These are phyloP conservation scores for Endotricha flammealis DNA, from an alignment of 2,888 invertebrate genomes.

Conservation along the genomic window DNA sequence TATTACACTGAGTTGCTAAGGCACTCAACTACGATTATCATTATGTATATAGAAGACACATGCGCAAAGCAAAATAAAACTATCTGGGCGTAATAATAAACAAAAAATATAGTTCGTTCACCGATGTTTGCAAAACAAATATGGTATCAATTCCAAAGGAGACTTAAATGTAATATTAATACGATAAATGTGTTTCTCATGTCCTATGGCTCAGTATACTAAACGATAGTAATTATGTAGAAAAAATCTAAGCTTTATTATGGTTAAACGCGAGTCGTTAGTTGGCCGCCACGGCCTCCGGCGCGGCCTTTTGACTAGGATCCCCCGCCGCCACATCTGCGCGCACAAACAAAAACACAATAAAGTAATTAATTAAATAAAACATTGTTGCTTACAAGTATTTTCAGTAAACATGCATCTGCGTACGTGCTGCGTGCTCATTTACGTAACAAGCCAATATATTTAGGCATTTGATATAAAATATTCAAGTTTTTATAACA, in stretches of 20 bases:
- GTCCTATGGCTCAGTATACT: slow-evolving; percentile 61
- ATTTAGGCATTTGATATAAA: no score
- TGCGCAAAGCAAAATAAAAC: slow-evolving; percentile 49
- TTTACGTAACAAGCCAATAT: no score
- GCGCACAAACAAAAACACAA: slow-evolving; percentile 23
- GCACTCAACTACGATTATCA: slow-evolving; percentile 70
- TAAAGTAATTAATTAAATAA: slow-evolving; percentile 1
- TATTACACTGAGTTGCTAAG: slow-evolving; percentile 74
- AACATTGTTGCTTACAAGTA: neutral
- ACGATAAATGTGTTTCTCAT: slow-evolving; percentile 69
- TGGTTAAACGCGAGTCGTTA: slow-evolving; percentile 35
- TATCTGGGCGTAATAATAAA: slow-evolving; percentile 35
- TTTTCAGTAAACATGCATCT: no score
- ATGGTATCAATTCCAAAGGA: slow-evolving; percentile 67
- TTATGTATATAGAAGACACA: slow-evolving; percentile 55
- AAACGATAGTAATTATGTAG: slow-evolving; percentile 41
- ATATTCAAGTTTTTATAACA: no score
- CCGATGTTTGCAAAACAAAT: slow-evolving; percentile 62
- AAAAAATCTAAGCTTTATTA: slow-evolving; percentile 45
- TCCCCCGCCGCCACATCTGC: slow-evolving; percentile 46
- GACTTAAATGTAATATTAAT: slow-evolving; percentile 67
- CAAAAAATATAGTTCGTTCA: slow-evolving; percentile 49
- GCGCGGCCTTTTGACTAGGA: slow-evolving; percentile 45
- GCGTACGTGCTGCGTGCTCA: no score
- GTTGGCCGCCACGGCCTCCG: slow-evolving; percentile 50